Percentiles rank a stretch among this genome's conserved stretches.
phyloP scores from a whole-genome alignment of 2,888 invertebrate species.

The Diachrysia chrysitis region DNA sequence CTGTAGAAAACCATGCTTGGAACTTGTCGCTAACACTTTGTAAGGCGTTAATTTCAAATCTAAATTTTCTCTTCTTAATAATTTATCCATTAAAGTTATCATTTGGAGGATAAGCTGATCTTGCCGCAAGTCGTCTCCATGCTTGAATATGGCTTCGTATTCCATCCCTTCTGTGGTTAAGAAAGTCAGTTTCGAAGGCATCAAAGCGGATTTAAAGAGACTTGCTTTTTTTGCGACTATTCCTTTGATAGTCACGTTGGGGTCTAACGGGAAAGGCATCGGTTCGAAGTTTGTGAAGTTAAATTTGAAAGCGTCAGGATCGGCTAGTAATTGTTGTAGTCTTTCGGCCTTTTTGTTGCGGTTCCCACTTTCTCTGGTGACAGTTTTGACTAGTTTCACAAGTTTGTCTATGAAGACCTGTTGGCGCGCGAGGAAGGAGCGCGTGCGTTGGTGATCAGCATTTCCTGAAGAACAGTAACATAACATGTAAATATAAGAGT shows the following conservation, averaged over 20 bases:
- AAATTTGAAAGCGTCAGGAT: conserved; percentile 94
- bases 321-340: conserved; percentile 94
- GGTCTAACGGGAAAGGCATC: conserved; percentile 98
- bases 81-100: conserved; percentile 99
- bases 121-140: conserved; percentile 99
- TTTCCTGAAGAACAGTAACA: conserved; percentile 84
- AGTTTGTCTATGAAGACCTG: conserved; percentile 97
- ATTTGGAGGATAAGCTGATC: conserved; percentile 99
- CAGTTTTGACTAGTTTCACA: conserved; percentile 95
- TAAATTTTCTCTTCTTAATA: conserved; percentile 97
- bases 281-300: conserved; percentile 97
- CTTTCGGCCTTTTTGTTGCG: conserved; percentile 97
- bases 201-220: conserved; percentile 98
- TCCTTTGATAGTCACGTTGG: conserved; percentile 95
- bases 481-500: no score
- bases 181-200: conserved; percentile 98
- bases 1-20: conserved; percentile 98
- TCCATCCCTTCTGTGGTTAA: conserved; percentile 94
- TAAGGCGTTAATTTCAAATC: conserved; percentile 99
- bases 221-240: conserved; percentile 96
- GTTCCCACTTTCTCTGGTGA: conserved; percentile 97
- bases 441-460: conserved; percentile 92
- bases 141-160: conserved; percentile 98
- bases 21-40: conserved; percentile 97
- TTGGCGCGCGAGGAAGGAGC: conserved; percentile 94